Evolutionary conservation across 2,888 invertebrate genomes (phyloP).

Genomic region (Camponotus fellah): DNA sequence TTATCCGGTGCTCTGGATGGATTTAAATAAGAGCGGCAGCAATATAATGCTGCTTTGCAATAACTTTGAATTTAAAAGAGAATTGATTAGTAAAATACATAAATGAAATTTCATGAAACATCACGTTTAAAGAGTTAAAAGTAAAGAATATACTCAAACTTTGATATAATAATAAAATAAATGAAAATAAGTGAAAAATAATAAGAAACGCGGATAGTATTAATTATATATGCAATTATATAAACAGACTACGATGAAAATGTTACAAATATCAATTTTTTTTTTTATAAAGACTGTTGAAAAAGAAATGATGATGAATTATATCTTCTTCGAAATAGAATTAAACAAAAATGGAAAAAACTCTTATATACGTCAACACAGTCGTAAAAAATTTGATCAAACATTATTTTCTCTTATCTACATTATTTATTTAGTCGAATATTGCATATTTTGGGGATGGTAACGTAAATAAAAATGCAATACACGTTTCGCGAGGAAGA

Average conservation of each 20-base stretch:
- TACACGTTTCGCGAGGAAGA: conserved; percentile 8
- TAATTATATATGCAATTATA: background rate
- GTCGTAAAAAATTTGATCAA: too few relatives aligned
- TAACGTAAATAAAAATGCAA: conserved; percentile 24
- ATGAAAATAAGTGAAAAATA: background rate
- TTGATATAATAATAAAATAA: background rate
- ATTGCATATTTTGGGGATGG: background rate
- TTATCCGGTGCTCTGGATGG: background rate
- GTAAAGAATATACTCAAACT: background rate
- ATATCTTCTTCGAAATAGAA: background rate
- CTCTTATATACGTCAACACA: background rate
- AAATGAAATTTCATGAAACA: background rate
- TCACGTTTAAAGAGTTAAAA: background rate
- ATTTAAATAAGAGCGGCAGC: conserved; percentile 37
- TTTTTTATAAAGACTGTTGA: background rate
- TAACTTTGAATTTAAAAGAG: background rate
- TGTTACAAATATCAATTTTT: background rate
- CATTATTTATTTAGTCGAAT: conserved; percentile 16
- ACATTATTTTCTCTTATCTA: background rate
- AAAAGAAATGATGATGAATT: background rate
- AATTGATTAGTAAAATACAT: background rate
- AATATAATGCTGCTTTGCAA: background rate
- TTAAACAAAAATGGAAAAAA: background rate
- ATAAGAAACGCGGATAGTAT: background rate
- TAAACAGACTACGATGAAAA: background rate